Conservation (phyloP, 2,797 vertebrate species). For the Geotrypetes seraphini region DNA sequence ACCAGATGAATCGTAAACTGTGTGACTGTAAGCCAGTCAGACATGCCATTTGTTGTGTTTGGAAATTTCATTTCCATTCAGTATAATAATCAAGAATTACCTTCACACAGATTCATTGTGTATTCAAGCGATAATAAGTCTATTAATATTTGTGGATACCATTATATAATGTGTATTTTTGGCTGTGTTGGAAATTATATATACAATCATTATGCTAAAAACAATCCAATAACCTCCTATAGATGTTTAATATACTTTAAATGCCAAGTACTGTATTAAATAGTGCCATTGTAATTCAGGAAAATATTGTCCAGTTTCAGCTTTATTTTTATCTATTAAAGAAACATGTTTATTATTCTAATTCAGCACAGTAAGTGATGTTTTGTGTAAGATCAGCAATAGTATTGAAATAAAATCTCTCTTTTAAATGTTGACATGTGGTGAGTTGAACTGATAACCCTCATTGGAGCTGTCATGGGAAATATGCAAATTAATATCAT, state of each 20-base stretch:
- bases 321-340: constrained; percentile 42
- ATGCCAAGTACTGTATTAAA: constrained; percentile 43
- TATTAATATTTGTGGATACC: constrained; percentile 41
- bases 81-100: constrained; percentile 23
- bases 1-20: too few relatives aligned
- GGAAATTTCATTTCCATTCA: constrained; percentile 46
- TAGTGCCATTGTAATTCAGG: constrained; percentile 39
- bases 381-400: constrained; percentile 7
- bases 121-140: too few relatives aligned
- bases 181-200: constrained; percentile 48
- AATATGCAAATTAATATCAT: too few relatives aligned
- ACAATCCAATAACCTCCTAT: constrained; percentile 50
- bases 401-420: not conserved
- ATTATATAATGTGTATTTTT: constrained; percentile 56
- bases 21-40: constrained; percentile 34
- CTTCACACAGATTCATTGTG: constrained; percentile 25
- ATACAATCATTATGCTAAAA: constrained; percentile 34
- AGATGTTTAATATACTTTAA: constrained; percentile 51
- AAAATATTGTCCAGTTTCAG: constrained; percentile 37
- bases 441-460: not conserved
- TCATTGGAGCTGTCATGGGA: too few relatives aligned
- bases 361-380: constrained; percentile 11
- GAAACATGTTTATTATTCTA: constrained; percentile 51
- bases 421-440: not conserved
- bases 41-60: constrained; percentile 21